These are phyloP conservation scores for Rutilus rutilus DNA, from an alignment of 2,113 vertebrate genomes.

Conservation along the genomic window DNA sequence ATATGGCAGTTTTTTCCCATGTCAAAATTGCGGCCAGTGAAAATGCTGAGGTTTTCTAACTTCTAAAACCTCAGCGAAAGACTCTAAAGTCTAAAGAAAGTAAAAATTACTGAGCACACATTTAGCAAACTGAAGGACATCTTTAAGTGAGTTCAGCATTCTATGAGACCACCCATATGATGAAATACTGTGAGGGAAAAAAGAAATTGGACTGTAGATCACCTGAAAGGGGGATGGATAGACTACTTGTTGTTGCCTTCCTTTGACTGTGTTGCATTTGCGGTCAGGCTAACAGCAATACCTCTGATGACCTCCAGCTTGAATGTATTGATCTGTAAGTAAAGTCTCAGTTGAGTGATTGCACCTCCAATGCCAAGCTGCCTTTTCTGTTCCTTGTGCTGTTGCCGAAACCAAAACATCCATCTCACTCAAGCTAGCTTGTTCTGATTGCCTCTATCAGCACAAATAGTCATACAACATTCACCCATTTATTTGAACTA, in stretches of 20 bases:
- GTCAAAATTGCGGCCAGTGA: too few relatives aligned
- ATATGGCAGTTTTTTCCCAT: too few relatives aligned
- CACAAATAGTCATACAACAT: slow-evolving; percentile 46
- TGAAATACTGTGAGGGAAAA: slow-evolving; percentile 12
- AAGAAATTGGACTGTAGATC: slow-evolving; percentile 28
- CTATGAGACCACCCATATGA: not conserved
- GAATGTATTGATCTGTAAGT: slow-evolving; percentile 76
- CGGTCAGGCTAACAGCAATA: slow-evolving; percentile 67
- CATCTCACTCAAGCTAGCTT: slow-evolving; percentile 58
- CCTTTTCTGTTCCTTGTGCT: slow-evolving; percentile 64
- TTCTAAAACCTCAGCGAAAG: too few relatives aligned
- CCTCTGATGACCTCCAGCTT: slow-evolving; percentile 65
- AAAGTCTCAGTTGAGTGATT: slow-evolving; percentile 74
- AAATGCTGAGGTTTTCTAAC: too few relatives aligned
- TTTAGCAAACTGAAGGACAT: slow-evolving; percentile 17
- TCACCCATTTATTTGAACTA: slow-evolving; percentile 31
- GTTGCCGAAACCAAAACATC: slow-evolving; percentile 64
- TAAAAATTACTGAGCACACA: not conserved
- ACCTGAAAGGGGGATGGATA: slow-evolving; percentile 9
- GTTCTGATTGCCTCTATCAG: slow-evolving; percentile 62
- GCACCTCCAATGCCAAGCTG: slow-evolving; percentile 64
- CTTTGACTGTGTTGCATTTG: slow-evolving; percentile 65
- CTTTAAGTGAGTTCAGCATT: slow-evolving; percentile 1
- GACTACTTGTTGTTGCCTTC: slow-evolving; percentile 34
- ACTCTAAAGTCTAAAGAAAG: not conserved